Conservation (phyloP, 2,113 vertebrate species). For the Helogale parvula region DNA sequence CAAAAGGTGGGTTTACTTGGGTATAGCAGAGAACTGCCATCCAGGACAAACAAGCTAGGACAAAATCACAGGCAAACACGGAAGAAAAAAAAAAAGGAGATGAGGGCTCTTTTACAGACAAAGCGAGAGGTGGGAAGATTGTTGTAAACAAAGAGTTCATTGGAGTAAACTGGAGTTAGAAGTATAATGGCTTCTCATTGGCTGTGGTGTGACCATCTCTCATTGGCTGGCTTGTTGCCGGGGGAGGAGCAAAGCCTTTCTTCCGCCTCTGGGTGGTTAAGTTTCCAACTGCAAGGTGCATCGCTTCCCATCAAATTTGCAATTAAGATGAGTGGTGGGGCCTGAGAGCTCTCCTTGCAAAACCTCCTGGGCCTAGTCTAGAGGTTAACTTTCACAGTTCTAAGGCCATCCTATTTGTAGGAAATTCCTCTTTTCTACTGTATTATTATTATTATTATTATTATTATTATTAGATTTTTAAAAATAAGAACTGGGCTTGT, state of each 20-base stretch:
- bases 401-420: not conserved
- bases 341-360: not conserved
- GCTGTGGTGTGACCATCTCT: not conserved
- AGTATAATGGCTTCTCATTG: not conserved
- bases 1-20: not conserved
- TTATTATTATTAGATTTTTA: not conserved
- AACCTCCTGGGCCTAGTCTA: not conserved
- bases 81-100: no score
- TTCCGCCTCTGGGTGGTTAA: not conserved
- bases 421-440: not conserved
- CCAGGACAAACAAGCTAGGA: not conserved
- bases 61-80: not conserved
- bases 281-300: not conserved
- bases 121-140: not conserved
- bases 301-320: not conserved
- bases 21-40: not conserved
- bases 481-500: slow-evolving; percentile 3
- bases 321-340: not conserved
- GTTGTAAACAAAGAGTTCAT: not conserved
- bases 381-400: not conserved
- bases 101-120: not conserved
- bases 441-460: not conserved
- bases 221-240: not conserved
- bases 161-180: not conserved
- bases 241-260: not conserved